Conservation (phyloP, 2,888 invertebrate species). For the Chalcis sispes region DNA sequence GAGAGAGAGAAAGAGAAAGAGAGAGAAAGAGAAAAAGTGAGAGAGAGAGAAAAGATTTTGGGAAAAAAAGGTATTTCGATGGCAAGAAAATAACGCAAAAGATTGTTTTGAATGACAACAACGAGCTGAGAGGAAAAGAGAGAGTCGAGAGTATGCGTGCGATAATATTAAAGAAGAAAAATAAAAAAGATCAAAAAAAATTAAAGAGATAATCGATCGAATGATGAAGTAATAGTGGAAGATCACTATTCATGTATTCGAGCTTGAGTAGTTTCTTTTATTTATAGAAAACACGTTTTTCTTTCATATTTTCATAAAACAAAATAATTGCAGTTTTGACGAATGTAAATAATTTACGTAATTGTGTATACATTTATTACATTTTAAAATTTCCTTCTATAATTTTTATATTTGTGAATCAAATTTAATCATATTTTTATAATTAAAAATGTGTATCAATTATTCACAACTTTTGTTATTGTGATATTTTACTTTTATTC, state of each 20-base stretch:
- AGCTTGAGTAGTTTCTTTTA: slow-evolving; percentile 26
- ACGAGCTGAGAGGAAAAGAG: slow-evolving; percentile 13
- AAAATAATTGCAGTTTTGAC: too few species aligned
- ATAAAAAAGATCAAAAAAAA: slow-evolving; percentile 28
- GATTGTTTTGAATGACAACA: slow-evolving; percentile 19
- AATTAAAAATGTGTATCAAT: too few species aligned
- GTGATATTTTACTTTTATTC: too few species aligned
- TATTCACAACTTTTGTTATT: too few species aligned
- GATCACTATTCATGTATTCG: slow-evolving; percentile 45
- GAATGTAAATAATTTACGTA: too few species aligned
- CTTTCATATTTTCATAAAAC: too few species aligned
- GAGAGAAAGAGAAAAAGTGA: not conserved
- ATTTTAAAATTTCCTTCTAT: not conserved
- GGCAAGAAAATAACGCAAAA: not conserved
- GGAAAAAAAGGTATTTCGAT: not conserved
- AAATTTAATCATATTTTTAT: too few species aligned
- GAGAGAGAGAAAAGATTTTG: not conserved
- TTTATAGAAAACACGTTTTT: slow-evolving; percentile 16
- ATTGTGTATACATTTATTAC: not conserved
- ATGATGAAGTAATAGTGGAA: slow-evolving; percentile 28
- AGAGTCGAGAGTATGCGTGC: not conserved
- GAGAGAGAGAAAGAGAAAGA: not conserved
- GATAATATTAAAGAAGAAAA: not conserved
- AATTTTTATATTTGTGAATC: too few species aligned
- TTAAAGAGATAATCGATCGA: slow-evolving; percentile 50